Conservation (phyloP, 2,113 vertebrate genomes). For the Pao palembangensis region DNA sequence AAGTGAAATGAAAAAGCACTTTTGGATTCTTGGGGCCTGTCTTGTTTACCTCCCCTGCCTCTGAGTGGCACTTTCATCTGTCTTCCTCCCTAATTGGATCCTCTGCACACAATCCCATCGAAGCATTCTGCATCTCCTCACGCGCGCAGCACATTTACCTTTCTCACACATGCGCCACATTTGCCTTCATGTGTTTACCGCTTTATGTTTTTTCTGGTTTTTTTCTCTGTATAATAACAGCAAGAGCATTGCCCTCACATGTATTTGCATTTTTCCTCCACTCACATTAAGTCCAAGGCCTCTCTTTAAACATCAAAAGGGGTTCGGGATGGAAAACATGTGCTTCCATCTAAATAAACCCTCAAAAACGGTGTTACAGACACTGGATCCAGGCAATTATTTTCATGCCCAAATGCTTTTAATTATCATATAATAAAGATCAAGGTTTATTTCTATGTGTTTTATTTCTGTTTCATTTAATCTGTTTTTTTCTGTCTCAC, state of each 20-base stretch:
- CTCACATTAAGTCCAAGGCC: slow-evolving; percentile 57
- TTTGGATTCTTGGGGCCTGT: slow-evolving; percentile 72
- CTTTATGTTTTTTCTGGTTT: too few species aligned
- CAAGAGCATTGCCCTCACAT: slow-evolving; percentile 66
- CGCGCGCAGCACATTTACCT: slow-evolving; percentile 58
- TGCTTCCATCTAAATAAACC: slow-evolving; percentile 64
- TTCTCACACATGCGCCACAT: slow-evolving; percentile 48
- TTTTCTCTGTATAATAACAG: slow-evolving; percentile 70
- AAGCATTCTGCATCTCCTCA: slow-evolving; percentile 70
- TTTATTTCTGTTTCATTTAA: slow-evolving; percentile 19
- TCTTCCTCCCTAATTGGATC: slow-evolving; percentile 78
- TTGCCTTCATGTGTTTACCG: slow-evolving; percentile 67
- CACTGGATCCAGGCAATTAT: slow-evolving; percentile 56
- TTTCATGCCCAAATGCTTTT: too few species aligned
- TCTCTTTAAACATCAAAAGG: slow-evolving; percentile 67
- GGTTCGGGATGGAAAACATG: slow-evolving; percentile 58
- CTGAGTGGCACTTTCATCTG: slow-evolving; percentile 79
- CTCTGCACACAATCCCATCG: slow-evolving; percentile 69
- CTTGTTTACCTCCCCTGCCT: slow-evolving; percentile 77
- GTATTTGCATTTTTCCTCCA: slow-evolving; percentile 71
- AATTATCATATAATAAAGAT: slow-evolving; percentile 6
- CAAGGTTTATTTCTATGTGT: neutral
- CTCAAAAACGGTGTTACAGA: slow-evolving; percentile 60
- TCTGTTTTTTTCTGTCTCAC: slow-evolving; percentile 5
- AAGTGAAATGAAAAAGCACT: slow-evolving; percentile 78